Base-by-base conservation (phyloP, 2,888 invertebrate species). In the Melitaea athalia region DNA sequence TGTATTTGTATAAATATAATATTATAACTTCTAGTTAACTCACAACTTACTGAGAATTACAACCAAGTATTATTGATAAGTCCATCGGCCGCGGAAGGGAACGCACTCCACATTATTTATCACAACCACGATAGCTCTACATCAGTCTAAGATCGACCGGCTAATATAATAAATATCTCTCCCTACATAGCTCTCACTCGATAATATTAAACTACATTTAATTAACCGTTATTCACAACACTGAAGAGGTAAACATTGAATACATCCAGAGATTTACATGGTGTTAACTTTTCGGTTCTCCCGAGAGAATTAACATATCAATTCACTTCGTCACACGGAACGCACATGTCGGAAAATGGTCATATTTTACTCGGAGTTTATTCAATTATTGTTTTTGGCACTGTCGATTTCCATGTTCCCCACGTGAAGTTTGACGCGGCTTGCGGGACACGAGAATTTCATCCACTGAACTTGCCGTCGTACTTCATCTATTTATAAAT, bases 201-300 rank as follows among this genome's bases (percentile, higher is more conserved):
- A 60, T 24, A 65, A 59, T 47, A 31, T 62, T 49, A n/a, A 73
- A 67, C 76, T 76, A 81, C 81, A 59, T 85, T 83, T 75, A 77
- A 81, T 81, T 87, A 86, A 81, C 69, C 72, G 79, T 82, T 85
- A 88, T 87, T 92, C 92, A 92, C 92, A 92, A 92, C 92, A 92
- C 92, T 83, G 84, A 84, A 90, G 92, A 92, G 91, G 91, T 92
- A 92, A 90, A 90, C 91, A 91, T 89, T 89, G 82, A 82, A 77
- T 77, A 80, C 78, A 80, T 83, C 79, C 78, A 81, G 70, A 79
- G 77, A 81, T 79, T 88, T 85, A 89, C 91, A 91, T 91, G 78
- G 76, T 87, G 87, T 75, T 83, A 86, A 80, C 83, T 85, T 81
- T 76, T 71, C 71, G 74, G 71, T 76, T 83, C 74, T 78, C 75